Evolutionary conservation across 2,113 vertebrate genomes (phyloP), one percentile per base, ranked within the genome.

Genomic region (Esox niger): DNA sequence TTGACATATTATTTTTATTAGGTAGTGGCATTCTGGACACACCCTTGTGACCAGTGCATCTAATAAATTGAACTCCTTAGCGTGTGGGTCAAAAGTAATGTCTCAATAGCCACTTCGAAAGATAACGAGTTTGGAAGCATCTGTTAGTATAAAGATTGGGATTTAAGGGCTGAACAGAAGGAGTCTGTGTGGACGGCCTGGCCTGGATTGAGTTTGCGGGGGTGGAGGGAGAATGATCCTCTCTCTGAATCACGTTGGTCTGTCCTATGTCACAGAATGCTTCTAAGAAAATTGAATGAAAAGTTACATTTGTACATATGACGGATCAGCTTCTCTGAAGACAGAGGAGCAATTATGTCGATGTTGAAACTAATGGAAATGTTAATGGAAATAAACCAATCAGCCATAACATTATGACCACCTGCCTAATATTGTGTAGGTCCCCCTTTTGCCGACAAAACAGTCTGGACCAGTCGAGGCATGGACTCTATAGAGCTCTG

Each of bases 1-100:
- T 13, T 38, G 35, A 38, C 11, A 38, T 38, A 82, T 81, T 82
- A 77, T 77, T 65, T 82, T 79, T 80, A 78, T 74, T 61, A 70
- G 69, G 81, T 82, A 26, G 73, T 68, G 82, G 76, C 71, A 82
- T 82, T 87, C 86, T 75, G 20, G 15, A 72, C 68, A 17, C 17
- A 21, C 52, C 33, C 32, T 21, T 4, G 46, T 4, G 73, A 73
- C n/a, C 76, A 77, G 70, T 85, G 77, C 81, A 87, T 88, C 84
- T 86, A 79, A 80, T 82, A 81, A 84, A 88, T 85, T 87, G 88
- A 84, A 88, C 87, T 87, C 80, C 79, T 84, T 83, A 86, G 88
- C 85, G 85, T 90, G 67, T 84, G 75, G 87, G 88, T 88, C 88
- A 86, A 76, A 82, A 81, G 80, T 79, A 81, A 86, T 86, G 83